Evolutionary conservation across 2,888 invertebrate genomes (phyloP).

Genomic region (Tetropium fuscum): DNA sequence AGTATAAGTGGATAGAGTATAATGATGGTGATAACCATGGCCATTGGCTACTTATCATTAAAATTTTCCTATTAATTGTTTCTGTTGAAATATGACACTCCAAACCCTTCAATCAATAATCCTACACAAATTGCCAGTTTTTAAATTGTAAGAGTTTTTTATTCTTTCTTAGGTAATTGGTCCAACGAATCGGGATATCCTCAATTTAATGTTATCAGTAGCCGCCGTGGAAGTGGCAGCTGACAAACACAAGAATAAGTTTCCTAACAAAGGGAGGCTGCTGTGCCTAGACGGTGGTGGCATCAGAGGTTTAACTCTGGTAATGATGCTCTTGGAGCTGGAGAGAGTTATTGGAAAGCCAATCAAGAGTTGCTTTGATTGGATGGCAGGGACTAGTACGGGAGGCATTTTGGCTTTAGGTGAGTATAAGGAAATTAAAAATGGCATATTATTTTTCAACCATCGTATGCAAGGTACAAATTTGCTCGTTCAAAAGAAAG

Average conservation of each 20-base stretch:
- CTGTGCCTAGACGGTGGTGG: conserved; percentile 97
- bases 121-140: too few species aligned
- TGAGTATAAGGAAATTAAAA: conserved; percentile 17
- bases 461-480: too few species aligned
- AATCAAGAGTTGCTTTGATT: conserved; percentile 91
- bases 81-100: too few species aligned
- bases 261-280: conserved; percentile 67
- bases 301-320: conserved; percentile 88
- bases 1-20: too few species aligned
- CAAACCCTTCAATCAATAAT: too few species aligned
- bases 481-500: too few species aligned
- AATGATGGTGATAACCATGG: too few species aligned
- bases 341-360: conserved; percentile 80
- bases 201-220: conserved; percentile 80
- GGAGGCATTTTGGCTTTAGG: conserved; percentile 92
- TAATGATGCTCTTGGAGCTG: conserved; percentile 82
- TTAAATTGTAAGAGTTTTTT: too few species aligned
- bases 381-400: conserved; percentile 85
- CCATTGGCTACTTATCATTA: too few species aligned
- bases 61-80: too few species aligned
- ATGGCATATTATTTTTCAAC: too few species aligned
- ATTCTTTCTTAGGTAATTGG: conserved; percentile 71
- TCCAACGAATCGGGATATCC: conserved; percentile 72
- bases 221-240: conserved; percentile 72
- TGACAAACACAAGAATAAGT: conserved; percentile 56